These are phyloP conservation scores for Myotis daubentonii DNA, from an alignment of 2,797 vertebrate genomes.

Conservation along the genomic window DNA sequence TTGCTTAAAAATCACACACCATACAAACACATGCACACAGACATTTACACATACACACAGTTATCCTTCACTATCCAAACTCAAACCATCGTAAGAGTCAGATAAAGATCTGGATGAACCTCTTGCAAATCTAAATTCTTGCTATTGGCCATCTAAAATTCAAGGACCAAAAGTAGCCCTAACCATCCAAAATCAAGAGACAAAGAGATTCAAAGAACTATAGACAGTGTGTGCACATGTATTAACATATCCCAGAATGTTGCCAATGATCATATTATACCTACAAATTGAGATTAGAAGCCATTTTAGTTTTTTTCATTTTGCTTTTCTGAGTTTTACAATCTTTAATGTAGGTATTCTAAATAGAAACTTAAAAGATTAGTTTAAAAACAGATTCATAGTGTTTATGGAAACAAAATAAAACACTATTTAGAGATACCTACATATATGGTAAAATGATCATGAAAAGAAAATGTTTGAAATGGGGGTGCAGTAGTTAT, in stretches of 20 bases:
- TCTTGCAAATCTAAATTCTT: conserved; percentile 40
- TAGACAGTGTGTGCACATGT: neutral
- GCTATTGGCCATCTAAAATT: conserved; percentile 47
- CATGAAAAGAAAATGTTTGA: conserved; percentile 26
- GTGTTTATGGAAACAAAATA: conserved; percentile 30
- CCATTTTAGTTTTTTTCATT: conserved; percentile 20
- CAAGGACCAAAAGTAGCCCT: neutral
- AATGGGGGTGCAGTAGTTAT: neutral
- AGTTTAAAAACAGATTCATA: neutral
- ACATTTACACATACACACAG: neutral
- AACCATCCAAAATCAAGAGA: conserved; percentile 33
- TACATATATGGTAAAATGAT: neutral
- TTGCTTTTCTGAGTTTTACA: conserved; percentile 46
- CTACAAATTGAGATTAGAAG: neutral
- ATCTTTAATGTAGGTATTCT: conserved; percentile 17
- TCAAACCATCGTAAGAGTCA: neutral
- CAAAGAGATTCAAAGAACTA: conserved; percentile 26
- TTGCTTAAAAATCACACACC: conserved; percentile 11
- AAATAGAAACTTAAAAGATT: conserved; percentile 31
- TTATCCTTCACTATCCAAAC: conserved; percentile 26
- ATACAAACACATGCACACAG: neutral
- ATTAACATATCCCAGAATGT: neutral
- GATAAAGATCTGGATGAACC: neutral
- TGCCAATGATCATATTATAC: neutral
- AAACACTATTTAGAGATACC: neutral